These are phyloP conservation scores for Hemicrepidius hirtus DNA, from an alignment of 2,888 invertebrate genomes.

Conservation along the genomic window DNA sequence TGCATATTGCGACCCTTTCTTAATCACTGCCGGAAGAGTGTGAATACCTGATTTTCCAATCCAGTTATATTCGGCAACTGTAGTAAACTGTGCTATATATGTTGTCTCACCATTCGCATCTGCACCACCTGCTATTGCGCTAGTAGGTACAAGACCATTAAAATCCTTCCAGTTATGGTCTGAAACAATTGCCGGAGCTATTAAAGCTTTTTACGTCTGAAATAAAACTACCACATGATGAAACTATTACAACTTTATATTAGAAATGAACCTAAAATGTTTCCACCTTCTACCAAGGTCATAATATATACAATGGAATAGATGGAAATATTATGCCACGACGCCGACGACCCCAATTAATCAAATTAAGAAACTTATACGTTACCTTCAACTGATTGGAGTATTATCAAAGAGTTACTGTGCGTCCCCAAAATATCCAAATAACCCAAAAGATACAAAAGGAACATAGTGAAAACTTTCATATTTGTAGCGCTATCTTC, in stretches of 20 bases:
- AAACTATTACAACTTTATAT: too few relatives aligned
- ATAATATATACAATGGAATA: too few relatives aligned
- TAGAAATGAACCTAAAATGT: too few relatives aligned
- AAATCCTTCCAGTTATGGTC: slow-evolving; percentile 46
- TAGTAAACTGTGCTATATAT: slow-evolving; percentile 37
- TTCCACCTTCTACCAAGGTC: too few relatives aligned
- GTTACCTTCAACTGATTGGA: not conserved
- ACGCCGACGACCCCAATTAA: too few relatives aligned
- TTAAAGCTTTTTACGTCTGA: not conserved
- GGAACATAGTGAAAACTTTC: not conserved
- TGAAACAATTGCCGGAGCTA: slow-evolving; percentile 45
- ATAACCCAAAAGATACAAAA: not conserved
- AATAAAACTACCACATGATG: not conserved
- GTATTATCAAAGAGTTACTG: not conserved
- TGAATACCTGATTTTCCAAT: not conserved
- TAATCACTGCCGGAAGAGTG: not conserved
- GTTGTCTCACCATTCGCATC: slow-evolving; percentile 13
- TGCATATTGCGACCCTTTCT: not conserved
- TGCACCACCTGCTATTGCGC: slow-evolving; percentile 36
- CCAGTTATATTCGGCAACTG: not conserved
- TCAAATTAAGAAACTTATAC: too few relatives aligned
- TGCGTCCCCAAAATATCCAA: not conserved
- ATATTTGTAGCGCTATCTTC: too few relatives aligned
- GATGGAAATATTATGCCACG: too few relatives aligned
- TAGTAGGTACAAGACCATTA: slow-evolving; percentile 35